Evolutionary conservation across 53 echinoderm and acorn worm genomes (phyloP).

Genomic region (Hippasteria phrygiana): DNA sequence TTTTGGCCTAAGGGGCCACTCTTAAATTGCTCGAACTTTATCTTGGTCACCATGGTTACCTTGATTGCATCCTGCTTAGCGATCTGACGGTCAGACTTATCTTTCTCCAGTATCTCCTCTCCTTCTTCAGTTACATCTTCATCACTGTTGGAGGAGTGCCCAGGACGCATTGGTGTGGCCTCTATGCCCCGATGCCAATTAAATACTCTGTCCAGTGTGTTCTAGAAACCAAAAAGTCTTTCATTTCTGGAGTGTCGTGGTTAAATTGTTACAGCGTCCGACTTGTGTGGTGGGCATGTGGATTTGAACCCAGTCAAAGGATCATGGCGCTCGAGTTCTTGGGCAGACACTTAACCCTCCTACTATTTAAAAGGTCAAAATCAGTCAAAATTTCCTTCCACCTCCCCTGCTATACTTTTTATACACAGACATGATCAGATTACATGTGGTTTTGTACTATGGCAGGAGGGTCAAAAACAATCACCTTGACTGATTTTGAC

Average conservation of each 20-base stretch:
- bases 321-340: too few species aligned
- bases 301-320: too few species aligned
- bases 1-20: neutral
- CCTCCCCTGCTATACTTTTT: too few species aligned
- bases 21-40: neutral
- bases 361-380: too few species aligned
- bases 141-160: conserved; percentile 27
- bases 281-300: too few species aligned
- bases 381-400: too few species aligned
- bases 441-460: too few species aligned
- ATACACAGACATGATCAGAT: too few species aligned
- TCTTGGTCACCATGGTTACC: conserved; percentile 53
- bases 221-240: conserved; percentile 58
- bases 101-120: conserved; percentile 77
- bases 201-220: conserved; percentile 80
- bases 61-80: conserved; percentile 88
- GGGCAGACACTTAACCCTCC: too few species aligned
- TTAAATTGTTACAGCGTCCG: too few species aligned
- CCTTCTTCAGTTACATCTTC: conserved; percentile 84
- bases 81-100: conserved; percentile 85
- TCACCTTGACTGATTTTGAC: too few species aligned
- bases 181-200: conserved; percentile 85
- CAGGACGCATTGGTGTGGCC: conserved; percentile 81
- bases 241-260: neutral
- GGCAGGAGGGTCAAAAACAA: too few species aligned